A percentile compares a stretch with the other conserved stretches of the same genome.
phyloP scores from a whole-genome alignment of 37 sponge, comb jelly and placozoan species.

The Halisarca cf. caerulea region DNA sequence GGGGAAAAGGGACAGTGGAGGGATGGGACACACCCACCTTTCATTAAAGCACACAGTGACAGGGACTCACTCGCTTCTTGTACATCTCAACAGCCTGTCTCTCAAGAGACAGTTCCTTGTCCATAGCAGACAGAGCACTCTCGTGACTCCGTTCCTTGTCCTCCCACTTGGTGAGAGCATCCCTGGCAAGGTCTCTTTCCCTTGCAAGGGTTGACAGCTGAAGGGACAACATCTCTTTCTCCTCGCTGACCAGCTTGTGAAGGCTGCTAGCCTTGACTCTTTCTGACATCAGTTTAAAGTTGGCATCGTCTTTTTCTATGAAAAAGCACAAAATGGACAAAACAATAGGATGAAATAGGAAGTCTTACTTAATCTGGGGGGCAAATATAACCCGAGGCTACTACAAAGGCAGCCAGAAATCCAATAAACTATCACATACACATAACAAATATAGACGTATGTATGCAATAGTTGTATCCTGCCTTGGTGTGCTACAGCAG shows the following conservation, averaged over 20 bases:
- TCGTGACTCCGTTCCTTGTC: conserved; percentile 81
- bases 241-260: conserved; percentile 75
- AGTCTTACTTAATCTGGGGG: too few species aligned
- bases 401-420: too few species aligned
- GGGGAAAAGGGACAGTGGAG: too few species aligned
- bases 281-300: conserved; percentile 98
- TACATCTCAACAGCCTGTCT: conserved; percentile 83
- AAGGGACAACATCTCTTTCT: conserved; percentile 60
- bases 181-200: conserved; percentile 59
- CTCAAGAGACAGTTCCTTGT: conserved; percentile 79
- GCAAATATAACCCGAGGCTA: not conserved
- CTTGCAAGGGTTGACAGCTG: conserved; percentile 41
- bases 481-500: too few species aligned
- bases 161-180: conserved; percentile 65
- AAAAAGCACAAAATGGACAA: too few species aligned
- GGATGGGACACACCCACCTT: too few species aligned
- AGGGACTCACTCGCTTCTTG: conserved; percentile 68
- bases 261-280: conserved; percentile 77
- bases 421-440: too few species aligned
- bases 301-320: conserved; percentile 95
- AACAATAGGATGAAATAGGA: too few species aligned
- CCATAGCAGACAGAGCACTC: conserved; percentile 49
- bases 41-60: too few species aligned
- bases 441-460: too few species aligned
- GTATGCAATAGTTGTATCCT: too few species aligned